Percentiles rank a stretch among this genome's conserved stretches.
Evolutionary conservation across 2,797 vertebrate species (phyloP).

Genomic region (Champsocephalus esox): DNA sequence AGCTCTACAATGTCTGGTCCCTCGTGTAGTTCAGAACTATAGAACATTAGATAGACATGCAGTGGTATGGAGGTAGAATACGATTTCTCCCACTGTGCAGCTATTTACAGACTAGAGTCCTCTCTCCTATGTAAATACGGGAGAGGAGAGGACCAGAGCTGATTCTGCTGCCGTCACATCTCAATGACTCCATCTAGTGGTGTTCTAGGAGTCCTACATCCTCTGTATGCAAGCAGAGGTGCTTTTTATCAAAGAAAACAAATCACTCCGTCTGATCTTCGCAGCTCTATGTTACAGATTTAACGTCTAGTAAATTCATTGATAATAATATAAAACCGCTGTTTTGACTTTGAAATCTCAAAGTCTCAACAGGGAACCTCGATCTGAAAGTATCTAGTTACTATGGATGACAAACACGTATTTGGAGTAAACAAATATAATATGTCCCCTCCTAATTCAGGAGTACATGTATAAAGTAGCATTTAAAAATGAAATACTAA

Average conservation of each 20-base stretch:
- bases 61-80: neutral
- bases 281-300: neutral
- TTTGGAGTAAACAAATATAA: no score
- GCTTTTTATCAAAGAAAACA: neutral
- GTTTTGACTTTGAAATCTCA: no score
- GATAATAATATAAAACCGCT: no score
- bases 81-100: neutral
- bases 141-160: slow-evolving; percentile 3
- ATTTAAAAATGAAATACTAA: no score
- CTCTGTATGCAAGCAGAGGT: neutral
- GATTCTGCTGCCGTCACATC: slow-evolving; percentile 4
- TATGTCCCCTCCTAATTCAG: no score
- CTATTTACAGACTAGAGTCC: neutral
- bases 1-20: neutral
- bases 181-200: slow-evolving; percentile 62
- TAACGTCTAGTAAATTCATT: neutral
- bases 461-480: no score
- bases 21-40: neutral
- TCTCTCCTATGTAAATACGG: neutral
- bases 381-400: no score
- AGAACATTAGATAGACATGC: neutral
- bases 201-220: slow-evolving; percentile 3
- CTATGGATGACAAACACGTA: no score
- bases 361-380: no score
- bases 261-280: neutral